Conservation (phyloP, 2,113 vertebrate species). For the Ceyx melanurus region DNA sequence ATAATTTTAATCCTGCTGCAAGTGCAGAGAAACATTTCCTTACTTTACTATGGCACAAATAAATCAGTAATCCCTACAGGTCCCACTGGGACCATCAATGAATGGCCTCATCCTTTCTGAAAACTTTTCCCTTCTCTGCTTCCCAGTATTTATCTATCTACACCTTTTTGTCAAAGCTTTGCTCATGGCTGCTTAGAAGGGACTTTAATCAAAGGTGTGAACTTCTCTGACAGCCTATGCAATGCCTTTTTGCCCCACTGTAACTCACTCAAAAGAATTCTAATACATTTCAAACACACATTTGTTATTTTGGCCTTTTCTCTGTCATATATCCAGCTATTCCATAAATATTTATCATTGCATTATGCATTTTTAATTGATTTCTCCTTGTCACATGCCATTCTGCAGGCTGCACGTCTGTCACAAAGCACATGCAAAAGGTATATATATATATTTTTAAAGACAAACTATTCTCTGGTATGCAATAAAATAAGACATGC, state of each 20-base stretch:
- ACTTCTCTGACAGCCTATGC: neutral
- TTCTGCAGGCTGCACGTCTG: neutral
- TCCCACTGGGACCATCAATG: neutral
- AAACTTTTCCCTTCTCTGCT: neutral
- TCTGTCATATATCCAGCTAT: neutral
- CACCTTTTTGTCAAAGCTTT: neutral
- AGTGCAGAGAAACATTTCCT: neutral
- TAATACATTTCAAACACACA: neutral
- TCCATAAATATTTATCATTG: slow-evolving; percentile 27
- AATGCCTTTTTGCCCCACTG: neutral
- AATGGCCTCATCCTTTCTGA: neutral
- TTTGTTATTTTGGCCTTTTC: neutral
- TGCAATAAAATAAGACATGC: neutral
- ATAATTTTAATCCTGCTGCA: neutral
- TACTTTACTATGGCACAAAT: neutral
- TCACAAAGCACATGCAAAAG: neutral
- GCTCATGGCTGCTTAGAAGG: neutral
- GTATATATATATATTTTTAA: neutral
- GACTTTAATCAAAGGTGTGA: neutral
- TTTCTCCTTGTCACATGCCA: neutral
- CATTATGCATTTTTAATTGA: slow-evolving; percentile 16
- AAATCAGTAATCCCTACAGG: neutral
- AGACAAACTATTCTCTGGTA: neutral
- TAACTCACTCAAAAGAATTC: neutral
- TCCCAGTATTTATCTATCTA: neutral